These are phyloP conservation scores for Synanthedon myopaeformis DNA, from an alignment of 2,888 invertebrate genomes.

Conservation along the genomic window DNA sequence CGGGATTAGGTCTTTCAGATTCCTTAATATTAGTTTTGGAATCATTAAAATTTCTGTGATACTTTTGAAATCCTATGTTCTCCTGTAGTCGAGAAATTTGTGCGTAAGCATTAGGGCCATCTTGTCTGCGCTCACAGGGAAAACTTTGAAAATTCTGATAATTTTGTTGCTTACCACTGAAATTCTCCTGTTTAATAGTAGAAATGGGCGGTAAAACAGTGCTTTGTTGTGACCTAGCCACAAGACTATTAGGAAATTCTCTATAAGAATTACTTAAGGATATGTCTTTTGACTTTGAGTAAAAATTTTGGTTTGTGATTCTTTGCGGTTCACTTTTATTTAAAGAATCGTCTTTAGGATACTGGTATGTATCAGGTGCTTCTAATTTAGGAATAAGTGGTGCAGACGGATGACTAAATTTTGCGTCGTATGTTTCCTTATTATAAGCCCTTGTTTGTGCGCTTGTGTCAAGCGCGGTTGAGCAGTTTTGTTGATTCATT, in stretches of 20 bases:
- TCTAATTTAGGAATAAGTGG: conserved; percentile 62
- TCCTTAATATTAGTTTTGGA: conserved; percentile 29
- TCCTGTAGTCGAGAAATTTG: conserved; percentile 43
- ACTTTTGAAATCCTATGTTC: conserved; percentile 55
- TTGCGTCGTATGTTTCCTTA: conserved; percentile 51
- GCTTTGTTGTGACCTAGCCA: conserved; percentile 32
- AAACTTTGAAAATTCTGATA: conserved; percentile 48
- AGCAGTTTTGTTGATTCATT: conserved; percentile 59
- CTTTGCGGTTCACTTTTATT: conserved; percentile 38
- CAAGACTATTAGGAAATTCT: conserved; percentile 33
- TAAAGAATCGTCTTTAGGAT: conserved; percentile 47
- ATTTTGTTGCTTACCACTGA: conserved; percentile 39
- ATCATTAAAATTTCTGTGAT: conserved; percentile 37
- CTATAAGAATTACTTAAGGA: conserved; percentile 25
- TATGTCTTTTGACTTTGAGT: conserved; percentile 32
- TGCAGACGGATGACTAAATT: conserved; percentile 53
- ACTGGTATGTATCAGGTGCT: conserved; percentile 54
- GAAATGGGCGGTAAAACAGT: conserved; percentile 60
- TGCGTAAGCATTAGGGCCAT: conserved; percentile 28
- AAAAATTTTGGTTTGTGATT: conserved; percentile 27
- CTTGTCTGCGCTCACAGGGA: conserved; percentile 39
- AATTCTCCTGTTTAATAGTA: conserved; percentile 63
- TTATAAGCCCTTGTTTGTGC: conserved; percentile 57
- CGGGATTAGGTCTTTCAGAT: conserved; percentile 23
- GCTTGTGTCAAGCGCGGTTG: conserved; percentile 40